A percentile compares a stretch with the other conserved stretches of the same genome.
phyloP scores from a whole-genome alignment of 2,113 vertebrate genomes.

The Brachypodius melanocephalos region DNA sequence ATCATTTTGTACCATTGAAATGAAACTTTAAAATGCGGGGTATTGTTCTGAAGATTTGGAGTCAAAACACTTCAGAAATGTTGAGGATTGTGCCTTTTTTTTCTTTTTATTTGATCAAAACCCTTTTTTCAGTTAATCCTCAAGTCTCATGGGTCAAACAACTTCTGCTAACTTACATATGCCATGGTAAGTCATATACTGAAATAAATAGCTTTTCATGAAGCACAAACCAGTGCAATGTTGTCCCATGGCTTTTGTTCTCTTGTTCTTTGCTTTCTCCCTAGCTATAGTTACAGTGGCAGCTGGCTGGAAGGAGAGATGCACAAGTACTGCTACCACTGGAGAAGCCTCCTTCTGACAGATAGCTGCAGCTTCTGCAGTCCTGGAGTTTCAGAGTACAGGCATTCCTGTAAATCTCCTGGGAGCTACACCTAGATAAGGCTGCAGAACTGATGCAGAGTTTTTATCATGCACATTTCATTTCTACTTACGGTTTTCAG shows the following conservation, averaged over 20 bases:
- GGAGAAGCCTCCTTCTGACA: background rate
- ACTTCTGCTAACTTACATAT: background rate
- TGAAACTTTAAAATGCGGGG: background rate
- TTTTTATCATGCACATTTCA: background rate
- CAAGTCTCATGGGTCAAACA: background rate
- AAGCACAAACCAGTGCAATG: background rate
- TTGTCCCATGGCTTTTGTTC: background rate
- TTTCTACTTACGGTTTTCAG: background rate
- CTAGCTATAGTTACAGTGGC: background rate
- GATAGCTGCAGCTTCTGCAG: background rate
- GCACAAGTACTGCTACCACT: background rate
- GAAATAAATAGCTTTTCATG: background rate
- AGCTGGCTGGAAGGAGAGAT: background rate
- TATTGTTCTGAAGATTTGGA: background rate
- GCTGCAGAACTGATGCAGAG: background rate
- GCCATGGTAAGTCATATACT: background rate
- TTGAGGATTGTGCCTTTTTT: background rate
- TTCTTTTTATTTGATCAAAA: background rate
- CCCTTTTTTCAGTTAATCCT: background rate
- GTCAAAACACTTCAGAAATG: conserved; percentile 22
- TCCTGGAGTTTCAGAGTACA: background rate
- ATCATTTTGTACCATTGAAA: background rate
- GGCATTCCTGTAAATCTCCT: background rate
- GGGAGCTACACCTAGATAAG: background rate
- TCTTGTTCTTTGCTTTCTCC: background rate